Percentiles rank a stretch among this genome's conserved stretches.
Evolutionary conservation across 2,888 invertebrate species (phyloP).

Genomic region (Pteria penguin): DNA sequence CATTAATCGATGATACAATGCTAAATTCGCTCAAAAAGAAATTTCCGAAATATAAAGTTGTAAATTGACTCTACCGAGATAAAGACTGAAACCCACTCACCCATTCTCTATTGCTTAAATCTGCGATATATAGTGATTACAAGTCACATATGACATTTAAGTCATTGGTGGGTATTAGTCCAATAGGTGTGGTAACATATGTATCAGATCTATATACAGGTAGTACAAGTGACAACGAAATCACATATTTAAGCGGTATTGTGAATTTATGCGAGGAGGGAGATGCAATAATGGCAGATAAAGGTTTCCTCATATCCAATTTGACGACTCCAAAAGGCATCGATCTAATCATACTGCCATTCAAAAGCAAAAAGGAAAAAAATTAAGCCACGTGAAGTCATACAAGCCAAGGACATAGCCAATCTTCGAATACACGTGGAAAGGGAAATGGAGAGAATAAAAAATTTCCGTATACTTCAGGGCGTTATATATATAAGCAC

Average conservation of each 20-base stretch:
- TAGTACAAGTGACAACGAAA: constrained; percentile 41
- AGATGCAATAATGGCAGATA: too few relatives aligned
- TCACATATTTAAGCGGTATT: constrained; percentile 25
- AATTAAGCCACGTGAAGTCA: constrained; percentile 28
- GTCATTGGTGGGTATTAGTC: constrained; percentile 45
- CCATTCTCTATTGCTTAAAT: too few relatives aligned
- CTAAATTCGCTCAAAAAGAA: constrained; percentile 25
- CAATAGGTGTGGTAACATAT: constrained; percentile 40
- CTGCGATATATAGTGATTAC: too few relatives aligned
- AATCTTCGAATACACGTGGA: constrained; percentile 31
- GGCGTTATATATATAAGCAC: too few relatives aligned
- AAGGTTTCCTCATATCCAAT: too few relatives aligned
- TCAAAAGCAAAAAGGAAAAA: constrained; percentile 27
- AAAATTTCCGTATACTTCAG: too few relatives aligned
- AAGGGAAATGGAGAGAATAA: too few relatives aligned
- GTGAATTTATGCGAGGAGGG: too few relatives aligned
- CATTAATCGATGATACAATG: too few relatives aligned
- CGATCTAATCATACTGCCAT: constrained; percentile 36
- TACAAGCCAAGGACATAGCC: constrained; percentile 24
- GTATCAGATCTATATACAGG: constrained; percentile 47
- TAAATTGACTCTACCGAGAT: constrained; percentile 53
- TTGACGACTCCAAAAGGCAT: too few relatives aligned
- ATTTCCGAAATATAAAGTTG: constrained; percentile 41
- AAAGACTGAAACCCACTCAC: constrained; percentile 30
- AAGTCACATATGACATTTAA: too few relatives aligned